Conservation (phyloP, 2,888 invertebrate species). For the Leucania comma region DNA sequence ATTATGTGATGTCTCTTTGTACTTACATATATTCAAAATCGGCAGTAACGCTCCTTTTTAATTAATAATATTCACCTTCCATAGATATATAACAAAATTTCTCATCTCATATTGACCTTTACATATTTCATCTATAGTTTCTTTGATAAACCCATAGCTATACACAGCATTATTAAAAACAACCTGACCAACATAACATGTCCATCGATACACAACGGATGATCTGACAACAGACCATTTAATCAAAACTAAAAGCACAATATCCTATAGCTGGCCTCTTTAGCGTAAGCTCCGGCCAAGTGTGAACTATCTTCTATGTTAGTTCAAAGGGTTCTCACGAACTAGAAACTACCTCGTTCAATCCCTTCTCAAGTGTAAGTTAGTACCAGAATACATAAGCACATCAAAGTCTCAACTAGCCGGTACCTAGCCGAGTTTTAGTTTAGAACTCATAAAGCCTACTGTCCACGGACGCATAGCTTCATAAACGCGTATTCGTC, state of each 20-base stretch:
- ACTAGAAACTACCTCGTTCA: conserved; percentile 57
- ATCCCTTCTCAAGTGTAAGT: conserved; percentile 51
- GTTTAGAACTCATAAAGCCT: conserved; percentile 41
- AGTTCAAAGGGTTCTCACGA: conserved; percentile 58
- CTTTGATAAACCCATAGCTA: not conserved
- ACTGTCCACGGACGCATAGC: too few species aligned
- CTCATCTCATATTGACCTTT: not conserved
- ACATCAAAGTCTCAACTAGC: conserved; percentile 54
- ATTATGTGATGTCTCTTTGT: too few species aligned
- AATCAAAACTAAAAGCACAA: conserved; percentile 31
- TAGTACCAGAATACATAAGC: conserved; percentile 57
- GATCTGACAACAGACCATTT: not conserved
- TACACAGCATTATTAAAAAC: not conserved
- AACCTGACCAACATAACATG: not conserved
- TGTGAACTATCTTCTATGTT: conserved; percentile 46
- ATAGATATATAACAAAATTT: not conserved
- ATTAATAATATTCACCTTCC: not conserved
- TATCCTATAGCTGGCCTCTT: conserved; percentile 28
- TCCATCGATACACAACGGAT: not conserved
- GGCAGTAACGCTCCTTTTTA: not conserved
- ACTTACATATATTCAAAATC: not conserved
- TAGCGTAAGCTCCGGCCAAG: conserved; percentile 9
- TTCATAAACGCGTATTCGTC: too few species aligned
- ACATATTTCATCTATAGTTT: not conserved
- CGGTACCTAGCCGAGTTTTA: conserved; percentile 56